A percentile compares a stretch with the other conserved stretches of the same genome.
Evolutionary conservation across 2,888 invertebrate species (phyloP).

Genomic region (Agonum fuliginosum): DNA sequence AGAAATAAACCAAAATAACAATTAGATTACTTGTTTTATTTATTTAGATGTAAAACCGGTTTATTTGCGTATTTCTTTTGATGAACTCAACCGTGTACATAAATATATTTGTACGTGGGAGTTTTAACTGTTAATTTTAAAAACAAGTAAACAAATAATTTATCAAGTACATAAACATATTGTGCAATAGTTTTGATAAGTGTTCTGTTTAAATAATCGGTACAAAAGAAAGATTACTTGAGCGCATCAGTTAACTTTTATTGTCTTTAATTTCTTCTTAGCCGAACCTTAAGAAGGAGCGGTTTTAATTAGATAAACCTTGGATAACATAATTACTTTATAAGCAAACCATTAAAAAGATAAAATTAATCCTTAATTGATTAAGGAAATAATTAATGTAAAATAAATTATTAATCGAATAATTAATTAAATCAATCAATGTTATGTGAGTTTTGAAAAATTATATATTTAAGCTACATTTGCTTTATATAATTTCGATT

Average conservation of each 20-base stretch:
- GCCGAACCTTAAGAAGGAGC: conserved; percentile 32
- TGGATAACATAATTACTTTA: conserved; percentile 18
- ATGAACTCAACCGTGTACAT: neutral
- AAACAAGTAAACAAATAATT: neutral
- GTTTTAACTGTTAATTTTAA: conserved; percentile 21
- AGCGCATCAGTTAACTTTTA: conserved; percentile 5
- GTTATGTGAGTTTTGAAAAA: neutral
- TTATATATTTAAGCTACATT: neutral
- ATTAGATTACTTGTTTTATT: neutral
- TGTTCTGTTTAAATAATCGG: neutral
- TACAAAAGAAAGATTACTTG: neutral
- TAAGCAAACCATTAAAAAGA: neutral
- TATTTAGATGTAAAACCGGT: neutral
- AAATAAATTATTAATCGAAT: neutral
- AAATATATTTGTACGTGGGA: neutral
- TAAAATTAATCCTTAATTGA: conserved; percentile 21
- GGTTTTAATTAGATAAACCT: conserved; percentile 33
- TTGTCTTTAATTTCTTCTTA: conserved; percentile 18
- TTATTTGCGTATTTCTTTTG: conserved; percentile 15
- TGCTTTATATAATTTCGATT: neutral
- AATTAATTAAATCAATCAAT: neutral
- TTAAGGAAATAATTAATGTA: neutral
- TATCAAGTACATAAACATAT: neutral
- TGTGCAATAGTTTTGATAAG: neutral
- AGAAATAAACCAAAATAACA: neutral